Evolutionary conservation across 1,140 invertebrate species (phyloP).

Genomic region (Charaxes varanes): DNA sequence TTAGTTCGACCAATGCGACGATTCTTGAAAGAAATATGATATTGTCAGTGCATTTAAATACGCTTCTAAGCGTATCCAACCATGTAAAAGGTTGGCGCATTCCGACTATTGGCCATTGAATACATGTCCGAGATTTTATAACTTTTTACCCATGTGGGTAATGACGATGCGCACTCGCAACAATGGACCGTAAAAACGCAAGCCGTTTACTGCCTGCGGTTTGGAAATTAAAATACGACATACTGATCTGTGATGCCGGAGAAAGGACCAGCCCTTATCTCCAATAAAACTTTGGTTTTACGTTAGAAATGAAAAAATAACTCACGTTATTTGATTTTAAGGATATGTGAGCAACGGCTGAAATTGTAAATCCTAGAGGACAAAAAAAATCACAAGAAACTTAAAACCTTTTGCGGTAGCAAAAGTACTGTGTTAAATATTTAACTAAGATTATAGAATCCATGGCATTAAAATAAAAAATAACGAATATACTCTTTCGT

Average conservation of each 20-base stretch:
- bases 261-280: conserved; percentile 14
- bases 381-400: too few species aligned
- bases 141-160: conserved; percentile 44
- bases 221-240: conserved; percentile 66
- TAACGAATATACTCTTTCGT: too few species aligned
- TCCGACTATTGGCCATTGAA: conserved; percentile 16
- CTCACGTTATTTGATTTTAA: too few species aligned
- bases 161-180: conserved; percentile 40
- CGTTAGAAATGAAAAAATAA: too few species aligned
- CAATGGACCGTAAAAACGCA: conserved; percentile 64
- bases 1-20: too few species aligned
- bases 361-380: too few species aligned
- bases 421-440: too few species aligned
- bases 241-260: conserved; percentile 39
- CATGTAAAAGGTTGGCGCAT: neutral
- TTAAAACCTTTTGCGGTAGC: too few species aligned
- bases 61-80: neutral
- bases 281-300: neutral
- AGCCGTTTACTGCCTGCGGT: conserved; percentile 62
- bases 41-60: neutral
- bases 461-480: too few species aligned
- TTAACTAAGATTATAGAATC: too few species aligned
- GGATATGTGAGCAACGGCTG: too few species aligned
- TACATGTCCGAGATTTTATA: conserved; percentile 42
- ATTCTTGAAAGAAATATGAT: conserved; percentile 1